Evolutionary conservation across 2,888 invertebrate genomes (phyloP), one percentile per base, ranked within the genome.

Genomic region (Phragmatobia fuliginosa): DNA sequence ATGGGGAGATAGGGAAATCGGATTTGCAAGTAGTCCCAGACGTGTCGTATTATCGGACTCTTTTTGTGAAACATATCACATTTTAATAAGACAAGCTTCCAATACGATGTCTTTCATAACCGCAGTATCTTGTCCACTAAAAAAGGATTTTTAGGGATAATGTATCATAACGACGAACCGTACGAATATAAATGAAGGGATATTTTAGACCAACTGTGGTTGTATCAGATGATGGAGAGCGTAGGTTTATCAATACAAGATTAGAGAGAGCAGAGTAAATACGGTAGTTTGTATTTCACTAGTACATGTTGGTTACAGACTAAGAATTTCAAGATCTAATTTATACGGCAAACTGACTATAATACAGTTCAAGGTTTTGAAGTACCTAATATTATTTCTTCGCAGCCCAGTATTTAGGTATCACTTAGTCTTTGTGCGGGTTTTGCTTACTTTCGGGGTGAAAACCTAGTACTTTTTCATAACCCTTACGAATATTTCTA

Each of bases 1-100:
- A 94, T 93, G 92, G 93, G 88, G 91, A 92, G 93, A 94, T 93
- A 94, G 92, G 94, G 90, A 94, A 95, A 94, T 94, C 93, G 87
- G 92, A 94, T 94, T 94, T 93, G 88, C 92, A 87, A 87, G 90
- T 87, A 91, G 90, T 92, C 91, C 90, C 92, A 90, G 94, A 90
- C 93, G 92, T 92, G 94, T 92, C 90, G 91, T 93, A 91, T 93
- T 93, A 93, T 91, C 90, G 89, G 88, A 91, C 89, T 92, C 87
- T 92, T 92, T 92, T 91, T 91, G 89, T 90, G 85, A 89, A 87
- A 90, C 88, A 90, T 89, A 90, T 90, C 88, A 90, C 86, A 90
- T 90, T 91, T 89, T 90, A 91, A 91, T 91, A 92, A 89, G 85
- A 88, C 82, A 86, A 84, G 81, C 77, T 81, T 76, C 80, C 78